Percentiles rank a stretch among this genome's conserved stretches.
Evolutionary conservation across 2,888 invertebrate genomes (phyloP).

Genomic region (Diloba caeruleocephala): DNA sequence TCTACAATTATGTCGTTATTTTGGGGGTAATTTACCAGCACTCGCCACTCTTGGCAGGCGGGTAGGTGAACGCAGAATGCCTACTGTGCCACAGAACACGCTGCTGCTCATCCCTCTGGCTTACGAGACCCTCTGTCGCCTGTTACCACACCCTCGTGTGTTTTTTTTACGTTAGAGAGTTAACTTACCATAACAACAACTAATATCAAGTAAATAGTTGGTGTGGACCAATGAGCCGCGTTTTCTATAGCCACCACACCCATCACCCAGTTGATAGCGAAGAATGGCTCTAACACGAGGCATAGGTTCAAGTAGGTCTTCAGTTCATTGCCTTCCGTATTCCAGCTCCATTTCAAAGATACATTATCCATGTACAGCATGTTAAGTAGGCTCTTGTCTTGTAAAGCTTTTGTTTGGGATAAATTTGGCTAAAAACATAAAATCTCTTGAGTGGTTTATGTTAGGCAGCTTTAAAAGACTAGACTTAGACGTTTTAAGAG

Average conservation of each 20-base stretch:
- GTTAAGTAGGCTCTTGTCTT: slow-evolving; percentile 76
- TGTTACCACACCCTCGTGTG: no score
- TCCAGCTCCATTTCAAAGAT: slow-evolving; percentile 83
- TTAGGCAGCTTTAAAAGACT: no score
- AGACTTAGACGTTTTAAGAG: no score
- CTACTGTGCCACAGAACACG: no score
- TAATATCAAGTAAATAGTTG: slow-evolving; percentile 88
- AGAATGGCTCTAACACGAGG: slow-evolving; percentile 91
- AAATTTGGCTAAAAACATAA: slow-evolving; percentile 48
- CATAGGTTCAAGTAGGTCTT: slow-evolving; percentile 90
- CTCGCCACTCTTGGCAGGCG: no score
- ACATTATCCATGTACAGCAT: slow-evolving; percentile 84
- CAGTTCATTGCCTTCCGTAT: slow-evolving; percentile 87
- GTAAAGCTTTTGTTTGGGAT: slow-evolving; percentile 60
- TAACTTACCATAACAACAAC: slow-evolving; percentile 88
- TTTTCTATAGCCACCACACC: slow-evolving; percentile 93
- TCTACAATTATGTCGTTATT: no score
- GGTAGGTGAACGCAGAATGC: no score
- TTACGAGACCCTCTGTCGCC: no score
- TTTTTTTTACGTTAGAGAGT: no score
- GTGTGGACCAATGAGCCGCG: slow-evolving; percentile 89
- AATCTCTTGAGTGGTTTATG: no score
- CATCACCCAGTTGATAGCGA: slow-evolving; percentile 93
- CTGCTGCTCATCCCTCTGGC: no score
- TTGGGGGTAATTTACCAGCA: no score